Evolutionary conservation across 1,140 invertebrate species (phyloP), one percentile per base, ranked within the genome.

Genomic region (Hypsibius dujardini): DNA sequence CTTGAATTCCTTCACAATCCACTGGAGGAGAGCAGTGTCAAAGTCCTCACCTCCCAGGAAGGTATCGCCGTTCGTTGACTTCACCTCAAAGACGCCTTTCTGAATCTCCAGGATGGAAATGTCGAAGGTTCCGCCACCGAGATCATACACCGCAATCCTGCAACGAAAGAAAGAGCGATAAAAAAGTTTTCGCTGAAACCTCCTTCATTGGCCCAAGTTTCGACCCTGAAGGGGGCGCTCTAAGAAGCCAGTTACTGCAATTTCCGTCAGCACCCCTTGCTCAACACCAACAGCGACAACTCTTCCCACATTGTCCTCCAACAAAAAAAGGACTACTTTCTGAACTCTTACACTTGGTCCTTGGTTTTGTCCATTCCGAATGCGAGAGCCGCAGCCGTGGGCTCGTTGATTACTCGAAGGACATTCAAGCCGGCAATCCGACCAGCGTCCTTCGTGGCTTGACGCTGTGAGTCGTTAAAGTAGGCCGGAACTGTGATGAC

Each of bases 301-400:
- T 28, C 28, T 56, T 56, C 7, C 50, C 50, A 56, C 50, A 7
- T 56, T 56, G 50, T 56, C n/a, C 50, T 56, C 50, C 50, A 56
- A n/a, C 50, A 56, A 56, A 56, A n/a, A 12, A 12, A 12, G 50
- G 50, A 56, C n/a, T 0, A 56, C n/a, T 12, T 56, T 56, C n/a
- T 14, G 50, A 42, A 84, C 14, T 84, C 84, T 87, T 81, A 95
- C 90, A 98, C 86, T 86, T 92, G 97, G 79, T 98, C 95, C 72
- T 95, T 93, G 56, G 91, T 87, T 81, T 98, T 98, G 79, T 98
- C 93, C 89, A 99, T 92, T 70, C 95, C 95, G 82, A 98, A 98
- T 56, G 95, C 94, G 42, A 98, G 82, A 71, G 94, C 94, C 72
- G 94, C 94, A 69, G 94, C 94, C 3, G 94, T 97, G 1, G 94